These are phyloP conservation scores for Cheumatopsyche charites DNA, from an alignment of 1,140 invertebrate genomes.

Conservation along the genomic window DNA sequence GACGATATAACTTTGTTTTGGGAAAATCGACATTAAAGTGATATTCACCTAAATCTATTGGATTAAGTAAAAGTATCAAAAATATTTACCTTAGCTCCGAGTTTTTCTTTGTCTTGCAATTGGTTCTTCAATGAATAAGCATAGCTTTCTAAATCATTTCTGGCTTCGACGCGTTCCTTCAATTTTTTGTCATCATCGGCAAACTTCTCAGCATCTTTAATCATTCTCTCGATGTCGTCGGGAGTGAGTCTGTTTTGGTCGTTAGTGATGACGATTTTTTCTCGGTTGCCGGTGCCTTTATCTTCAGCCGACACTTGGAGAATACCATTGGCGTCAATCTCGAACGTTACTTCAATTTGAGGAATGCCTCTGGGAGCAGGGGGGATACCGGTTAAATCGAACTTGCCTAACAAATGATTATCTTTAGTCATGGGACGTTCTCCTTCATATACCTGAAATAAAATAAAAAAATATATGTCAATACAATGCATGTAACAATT, in stretches of 20 bases:
- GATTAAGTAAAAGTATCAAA: neutral
- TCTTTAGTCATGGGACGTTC: constrained; percentile 99
- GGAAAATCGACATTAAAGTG: neutral
- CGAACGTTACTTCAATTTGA: constrained; percentile 99
- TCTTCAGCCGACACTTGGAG: constrained; percentile 96
- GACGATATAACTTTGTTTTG: too few species aligned
- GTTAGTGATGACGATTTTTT: constrained; percentile 99
- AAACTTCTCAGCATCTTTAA: constrained; percentile 98
- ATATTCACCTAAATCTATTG: neutral
- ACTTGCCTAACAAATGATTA: constrained; percentile 97
- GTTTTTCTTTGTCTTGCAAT: constrained; percentile 95
- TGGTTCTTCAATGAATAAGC: constrained; percentile 99
- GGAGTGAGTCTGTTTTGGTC: constrained; percentile 96
- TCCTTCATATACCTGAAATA: constrained; percentile 83
- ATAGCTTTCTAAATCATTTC: constrained; percentile 96
- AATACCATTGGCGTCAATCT: constrained; percentile 99
- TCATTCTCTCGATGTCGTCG: constrained; percentile 98
- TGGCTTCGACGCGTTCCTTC: constrained; percentile 95
- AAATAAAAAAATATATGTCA: constrained; percentile 26
- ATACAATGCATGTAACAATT: constrained; percentile 20
- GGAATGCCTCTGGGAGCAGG: constrained; percentile 97
- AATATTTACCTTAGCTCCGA: constrained; percentile 82
- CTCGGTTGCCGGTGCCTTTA: constrained; percentile 97
- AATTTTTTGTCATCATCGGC: constrained; percentile 98
- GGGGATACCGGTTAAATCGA: constrained; percentile 97